Evolutionary conservation across 2,113 vertebrate genomes (phyloP).

Genomic region (Megaceryle torquata): DNA sequence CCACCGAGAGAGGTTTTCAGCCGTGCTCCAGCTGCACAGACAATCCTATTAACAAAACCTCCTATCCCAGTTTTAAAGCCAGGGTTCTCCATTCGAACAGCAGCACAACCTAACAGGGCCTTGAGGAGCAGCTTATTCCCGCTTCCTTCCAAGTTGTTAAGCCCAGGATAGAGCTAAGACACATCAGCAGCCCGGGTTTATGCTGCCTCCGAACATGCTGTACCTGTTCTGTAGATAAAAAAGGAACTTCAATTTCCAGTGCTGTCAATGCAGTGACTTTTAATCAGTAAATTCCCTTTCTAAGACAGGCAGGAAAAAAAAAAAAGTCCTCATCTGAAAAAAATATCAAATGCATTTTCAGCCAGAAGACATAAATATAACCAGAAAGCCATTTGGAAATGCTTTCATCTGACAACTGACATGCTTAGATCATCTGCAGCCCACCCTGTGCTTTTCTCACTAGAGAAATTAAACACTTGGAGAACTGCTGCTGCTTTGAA

Average conservation of each 20-base stretch:
- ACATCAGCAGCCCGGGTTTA: background rate
- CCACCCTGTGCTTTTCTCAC: conserved; percentile 67
- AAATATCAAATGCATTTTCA: conserved; percentile 64
- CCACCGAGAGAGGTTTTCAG: background rate
- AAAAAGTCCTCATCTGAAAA: conserved; percentile 51
- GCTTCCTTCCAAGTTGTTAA: background rate
- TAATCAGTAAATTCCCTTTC: conserved; percentile 60
- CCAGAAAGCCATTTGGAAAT: conserved; percentile 67
- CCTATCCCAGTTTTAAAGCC: background rate
- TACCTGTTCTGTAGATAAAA: conserved; percentile 60
- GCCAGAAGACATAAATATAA: conserved; percentile 69
- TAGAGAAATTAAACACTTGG: conserved; percentile 66
- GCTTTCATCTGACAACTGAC: conserved; percentile 72
- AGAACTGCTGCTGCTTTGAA: conserved; percentile 64
- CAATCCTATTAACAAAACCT: background rate
- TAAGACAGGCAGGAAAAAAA: conserved; percentile 8
- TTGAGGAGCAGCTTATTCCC: background rate
- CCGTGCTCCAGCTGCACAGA: background rate
- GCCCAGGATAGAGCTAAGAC: background rate
- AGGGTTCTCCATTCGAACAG: background rate
- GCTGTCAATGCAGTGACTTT: conserved; percentile 57
- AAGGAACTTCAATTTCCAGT: conserved; percentile 54
- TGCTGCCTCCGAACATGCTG: background rate
- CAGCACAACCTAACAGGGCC: background rate
- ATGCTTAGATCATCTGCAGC: conserved; percentile 67